These are phyloP conservation scores for Porites evermanni DNA, from an alignment of 92 coral and sea anemone genomes.

Conservation along the genomic window DNA sequence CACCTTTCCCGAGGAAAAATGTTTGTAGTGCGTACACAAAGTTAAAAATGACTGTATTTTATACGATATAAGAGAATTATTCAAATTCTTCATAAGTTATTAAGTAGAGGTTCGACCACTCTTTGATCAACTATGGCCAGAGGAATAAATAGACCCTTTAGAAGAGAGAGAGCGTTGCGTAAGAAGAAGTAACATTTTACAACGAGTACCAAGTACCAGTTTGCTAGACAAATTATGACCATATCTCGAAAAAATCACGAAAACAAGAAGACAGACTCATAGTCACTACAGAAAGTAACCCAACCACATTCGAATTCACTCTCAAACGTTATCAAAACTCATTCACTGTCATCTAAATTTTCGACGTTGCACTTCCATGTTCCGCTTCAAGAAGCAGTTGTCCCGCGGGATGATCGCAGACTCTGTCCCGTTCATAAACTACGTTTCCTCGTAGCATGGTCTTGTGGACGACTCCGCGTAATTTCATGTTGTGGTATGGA, in stretches of 20 bases:
- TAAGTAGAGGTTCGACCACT: no score
- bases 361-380: constrained; percentile 3
- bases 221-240: neutral
- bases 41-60: no score
- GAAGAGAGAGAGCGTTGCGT: no score
- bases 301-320: neutral
- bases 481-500: constrained; percentile 70
- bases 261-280: neutral
- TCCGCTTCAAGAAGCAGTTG: constrained; percentile 35
- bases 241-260: neutral
- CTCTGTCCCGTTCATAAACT: constrained; percentile 66
- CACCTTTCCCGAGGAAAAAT: no score
- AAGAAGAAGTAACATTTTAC: no score
- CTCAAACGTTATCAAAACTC: neutral
- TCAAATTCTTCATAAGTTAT: no score
- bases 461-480: constrained; percentile 72
- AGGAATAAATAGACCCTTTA: no score
- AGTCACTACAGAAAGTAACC: no score
- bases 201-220: no score
- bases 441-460: constrained; percentile 76
- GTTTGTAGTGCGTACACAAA: no score
- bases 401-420: constrained; percentile 54
- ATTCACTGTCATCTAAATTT: neutral
- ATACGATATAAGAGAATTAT: no score
- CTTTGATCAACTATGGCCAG: no score